Base-by-base conservation (phyloP, 2,797 vertebrate species). In the Pangasius larnaudii region DNA sequence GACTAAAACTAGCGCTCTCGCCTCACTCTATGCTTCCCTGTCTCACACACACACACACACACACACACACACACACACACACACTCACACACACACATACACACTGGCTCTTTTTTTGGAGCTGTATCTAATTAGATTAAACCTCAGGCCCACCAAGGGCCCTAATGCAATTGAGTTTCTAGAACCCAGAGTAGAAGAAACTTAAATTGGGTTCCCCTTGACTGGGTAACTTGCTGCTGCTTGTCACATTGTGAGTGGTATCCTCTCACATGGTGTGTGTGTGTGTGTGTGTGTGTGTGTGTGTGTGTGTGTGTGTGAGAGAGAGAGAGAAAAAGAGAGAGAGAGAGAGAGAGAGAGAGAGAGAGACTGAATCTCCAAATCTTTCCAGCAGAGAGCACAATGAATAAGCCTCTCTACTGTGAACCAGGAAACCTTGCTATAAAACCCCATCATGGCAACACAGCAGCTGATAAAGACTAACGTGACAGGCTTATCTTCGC, bases 131-230 rank as follows among this genome's bases (percentile, higher is more conserved):
- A 96, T 95, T 95, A 94, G 94, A 95, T 96, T 95, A 95, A 94
- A 94, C 92, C 93, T 92, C 89, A 92, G 93, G 91, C 94, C 93
- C 87, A 95, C 94, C 93, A 92, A 92, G 89, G 93, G 93, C 95
- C 91, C 94, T 95, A 95, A 96, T 95, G 95, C 95, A 95, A 95
- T 95, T 95, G 94, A 94, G 94, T 94, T 94, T 95, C 94, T 93
- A 93, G 92, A 93, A 93, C 94, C 94, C 19, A 5, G 61, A 94
- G 92, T 93, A 93, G 93, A 94, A 93, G 94, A 94, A 94, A 95
- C 94, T 96, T 96, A 96, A 92, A 92, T 91, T 95, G 94, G 95
- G 95, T 96, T 96, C 94, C 94, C 92, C 95, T 95, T 94, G 93
- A 95, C 93, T 95, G 95, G 91, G 77, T 91, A 88, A 88, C 84